These are phyloP conservation scores for Chorisops tibialis DNA, from an alignment of 2,888 invertebrate genomes.

Conservation along the genomic window DNA sequence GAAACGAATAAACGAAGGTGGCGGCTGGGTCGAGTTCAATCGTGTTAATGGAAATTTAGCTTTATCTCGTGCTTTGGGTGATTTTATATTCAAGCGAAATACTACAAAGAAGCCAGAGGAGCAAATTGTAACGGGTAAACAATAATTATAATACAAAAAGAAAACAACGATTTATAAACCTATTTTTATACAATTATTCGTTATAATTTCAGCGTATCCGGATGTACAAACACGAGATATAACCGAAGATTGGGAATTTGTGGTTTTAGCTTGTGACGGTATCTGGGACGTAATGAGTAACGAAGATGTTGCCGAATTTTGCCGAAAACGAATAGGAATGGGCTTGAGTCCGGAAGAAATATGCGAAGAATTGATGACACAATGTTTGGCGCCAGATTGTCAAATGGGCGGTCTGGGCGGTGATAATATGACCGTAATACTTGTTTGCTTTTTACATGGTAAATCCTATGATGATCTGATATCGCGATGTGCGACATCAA, in stretches of 20 bases:
- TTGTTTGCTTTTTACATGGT: constrained; percentile 67
- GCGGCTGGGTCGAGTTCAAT: constrained; percentile 96
- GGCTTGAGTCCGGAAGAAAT: constrained; percentile 89
- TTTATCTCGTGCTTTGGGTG: constrained; percentile 91
- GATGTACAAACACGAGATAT: constrained; percentile 82
- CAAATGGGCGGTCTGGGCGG: constrained; percentile 96
- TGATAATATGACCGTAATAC: constrained; percentile 97
- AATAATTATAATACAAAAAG: too few species aligned
- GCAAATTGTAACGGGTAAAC: constrained; percentile 94
- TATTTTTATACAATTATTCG: constrained; percentile 7
- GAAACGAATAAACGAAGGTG: constrained; percentile 86
- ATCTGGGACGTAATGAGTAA: constrained; percentile 99
- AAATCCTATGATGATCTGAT: constrained; percentile 49
- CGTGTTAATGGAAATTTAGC: constrained; percentile 98
- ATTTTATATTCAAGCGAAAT: constrained; percentile 95
- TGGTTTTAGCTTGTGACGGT: constrained; percentile 96
- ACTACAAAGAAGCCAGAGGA: constrained; percentile 80
- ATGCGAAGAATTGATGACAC: constrained; percentile 92
- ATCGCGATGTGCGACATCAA: constrained; percentile 41
- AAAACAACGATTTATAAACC: too few species aligned
- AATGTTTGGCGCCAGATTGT: constrained; percentile 95
- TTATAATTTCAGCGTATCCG: constrained; percentile 69
- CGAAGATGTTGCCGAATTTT: constrained; percentile 89
- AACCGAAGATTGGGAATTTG: constrained; percentile 91
- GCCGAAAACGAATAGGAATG: constrained; percentile 74